phyloP scores from a whole-genome alignment of 2,113 vertebrate genomes.

The Xenopus borealis region DNA sequence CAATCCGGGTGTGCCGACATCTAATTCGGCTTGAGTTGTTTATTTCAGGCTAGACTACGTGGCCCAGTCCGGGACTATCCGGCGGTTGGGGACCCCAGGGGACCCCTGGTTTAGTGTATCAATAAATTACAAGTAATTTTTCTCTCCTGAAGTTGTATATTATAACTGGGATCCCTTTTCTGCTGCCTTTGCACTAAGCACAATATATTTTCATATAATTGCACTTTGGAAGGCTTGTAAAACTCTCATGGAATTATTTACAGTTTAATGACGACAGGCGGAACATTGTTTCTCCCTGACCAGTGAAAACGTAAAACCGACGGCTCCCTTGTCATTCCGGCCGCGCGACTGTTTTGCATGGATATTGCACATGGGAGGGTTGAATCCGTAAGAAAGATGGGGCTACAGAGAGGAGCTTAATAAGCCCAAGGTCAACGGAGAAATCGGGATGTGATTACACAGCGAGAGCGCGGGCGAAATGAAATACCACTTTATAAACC shows the following conservation, averaged over 20 bases:
- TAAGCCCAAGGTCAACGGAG: constrained; percentile 39
- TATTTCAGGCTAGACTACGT: no score
- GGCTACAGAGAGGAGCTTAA: constrained; percentile 20
- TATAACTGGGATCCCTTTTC: background rate
- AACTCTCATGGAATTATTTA: constrained; percentile 25
- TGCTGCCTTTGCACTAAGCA: background rate
- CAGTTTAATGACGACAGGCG: constrained; percentile 21
- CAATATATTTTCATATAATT: background rate
- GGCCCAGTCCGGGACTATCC: no score
- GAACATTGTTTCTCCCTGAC: background rate
- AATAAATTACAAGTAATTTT: no score
- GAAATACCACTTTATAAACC: constrained; percentile 37
- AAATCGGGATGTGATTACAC: constrained; percentile 40
- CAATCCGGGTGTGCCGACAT: no score
- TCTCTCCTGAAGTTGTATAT: no score
- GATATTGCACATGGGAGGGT: constrained; percentile 20
- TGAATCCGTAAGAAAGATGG: background rate
- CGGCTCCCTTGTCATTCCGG: background rate
- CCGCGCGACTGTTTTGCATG: constrained; percentile 24
- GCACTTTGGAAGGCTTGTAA: constrained; percentile 17
- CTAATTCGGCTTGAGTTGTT: no score
- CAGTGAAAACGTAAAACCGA: background rate
- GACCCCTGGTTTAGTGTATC: no score
- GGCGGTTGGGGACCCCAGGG: no score
- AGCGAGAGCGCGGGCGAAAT: constrained; percentile 6